phyloP scores from a whole-genome alignment of 2,113 vertebrate species.

The Microcebus tavaratra region DNA sequence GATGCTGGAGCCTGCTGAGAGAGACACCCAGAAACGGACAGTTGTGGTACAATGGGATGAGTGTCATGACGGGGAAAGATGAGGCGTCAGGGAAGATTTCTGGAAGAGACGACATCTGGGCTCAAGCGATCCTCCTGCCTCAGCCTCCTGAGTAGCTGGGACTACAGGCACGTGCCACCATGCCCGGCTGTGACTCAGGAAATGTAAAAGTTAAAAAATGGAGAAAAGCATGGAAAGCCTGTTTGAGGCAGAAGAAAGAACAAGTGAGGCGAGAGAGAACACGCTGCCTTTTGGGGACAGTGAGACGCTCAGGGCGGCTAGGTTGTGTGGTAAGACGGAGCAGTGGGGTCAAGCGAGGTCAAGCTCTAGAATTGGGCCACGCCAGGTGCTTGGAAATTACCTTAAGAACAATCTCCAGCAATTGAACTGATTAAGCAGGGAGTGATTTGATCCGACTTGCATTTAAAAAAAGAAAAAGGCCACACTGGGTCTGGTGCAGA shows the following conservation, averaged over 20 bases:
- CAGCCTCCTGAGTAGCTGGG: too few relatives aligned
- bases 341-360: not conserved
- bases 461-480: not conserved
- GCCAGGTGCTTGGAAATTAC: not conserved
- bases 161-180: too few relatives aligned
- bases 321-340: rapidly evolving
- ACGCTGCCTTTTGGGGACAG: rapidly evolving
- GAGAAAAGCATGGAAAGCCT: not conserved
- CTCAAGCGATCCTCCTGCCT: too few relatives aligned
- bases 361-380: not conserved
- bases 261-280: not conserved
- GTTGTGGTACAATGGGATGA: not conserved
- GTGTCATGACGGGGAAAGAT: too few relatives aligned
- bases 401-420: not conserved
- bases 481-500: not conserved
- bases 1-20: too few relatives aligned
- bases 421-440: not conserved
- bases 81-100: not conserved
- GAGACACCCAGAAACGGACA: not conserved
- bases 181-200: not conserved
- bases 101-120: not conserved
- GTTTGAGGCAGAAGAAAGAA: not conserved
- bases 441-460: not conserved
- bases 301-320: not conserved
- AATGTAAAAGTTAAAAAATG: not conserved